Evolutionary conservation across 2,888 invertebrate species (phyloP).

Genomic region (Thalpophila matura): DNA sequence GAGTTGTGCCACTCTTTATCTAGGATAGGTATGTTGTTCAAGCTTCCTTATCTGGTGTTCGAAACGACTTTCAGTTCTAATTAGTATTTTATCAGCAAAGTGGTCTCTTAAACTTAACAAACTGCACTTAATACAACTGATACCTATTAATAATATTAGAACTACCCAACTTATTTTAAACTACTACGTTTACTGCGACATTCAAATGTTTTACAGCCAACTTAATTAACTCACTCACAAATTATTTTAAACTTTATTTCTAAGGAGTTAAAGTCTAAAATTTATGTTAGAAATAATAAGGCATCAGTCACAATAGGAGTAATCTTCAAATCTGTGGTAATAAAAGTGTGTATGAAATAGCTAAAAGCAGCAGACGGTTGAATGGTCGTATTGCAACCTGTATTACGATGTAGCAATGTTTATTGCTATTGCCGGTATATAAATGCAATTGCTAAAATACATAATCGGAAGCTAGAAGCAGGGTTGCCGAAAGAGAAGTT

Average conservation of each 20-base stretch:
- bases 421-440: conserved; percentile 57
- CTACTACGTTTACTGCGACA: conserved; percentile 23
- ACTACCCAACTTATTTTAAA: conserved; percentile 22
- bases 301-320: conserved; percentile 44
- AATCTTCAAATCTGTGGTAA: conserved; percentile 45
- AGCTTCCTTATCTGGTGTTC: background rate
- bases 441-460: conserved; percentile 66
- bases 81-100: background rate
- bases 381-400: conserved; percentile 52
- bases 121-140: conserved; percentile 21
- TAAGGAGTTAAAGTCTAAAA: conserved; percentile 12
- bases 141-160: conserved; percentile 39
- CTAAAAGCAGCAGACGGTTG: conserved; percentile 49
- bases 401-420: conserved; percentile 51
- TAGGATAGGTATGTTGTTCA: no score
- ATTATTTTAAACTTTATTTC: conserved; percentile 32
- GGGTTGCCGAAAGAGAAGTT: conserved; percentile 30
- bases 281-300: conserved; percentile 32
- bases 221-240: conserved; percentile 14
- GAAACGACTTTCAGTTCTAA: background rate
- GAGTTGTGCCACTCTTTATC: no score
- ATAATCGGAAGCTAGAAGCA: conserved; percentile 39
- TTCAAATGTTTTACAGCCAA: conserved; percentile 47
- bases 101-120: conserved; percentile 10
- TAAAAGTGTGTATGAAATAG: conserved; percentile 53